Conservation (phyloP, 2,113 vertebrate genomes). For the Crotophaga sulcirostris region DNA sequence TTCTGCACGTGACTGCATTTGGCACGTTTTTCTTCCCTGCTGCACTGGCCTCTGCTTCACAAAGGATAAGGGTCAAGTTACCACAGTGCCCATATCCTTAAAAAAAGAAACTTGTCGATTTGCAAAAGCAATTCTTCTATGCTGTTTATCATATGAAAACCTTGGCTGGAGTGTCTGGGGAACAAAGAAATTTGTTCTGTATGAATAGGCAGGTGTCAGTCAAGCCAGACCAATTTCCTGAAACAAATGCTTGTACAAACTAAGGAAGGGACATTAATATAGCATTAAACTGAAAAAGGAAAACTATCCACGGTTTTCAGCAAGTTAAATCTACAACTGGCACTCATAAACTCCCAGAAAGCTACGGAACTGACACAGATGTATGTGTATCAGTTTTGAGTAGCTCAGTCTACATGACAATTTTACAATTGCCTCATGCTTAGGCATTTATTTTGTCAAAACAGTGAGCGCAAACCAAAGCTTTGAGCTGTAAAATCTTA, state of each 20-base stretch:
- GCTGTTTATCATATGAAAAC: not conserved
- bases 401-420: not conserved
- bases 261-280: not conserved
- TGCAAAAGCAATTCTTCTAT: not conserved
- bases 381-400: not conserved
- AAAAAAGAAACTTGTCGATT: not conserved
- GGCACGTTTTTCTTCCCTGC: accelerated
- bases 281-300: not conserved
- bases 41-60: not conserved
- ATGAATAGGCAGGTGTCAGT: not conserved
- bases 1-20: accelerated
- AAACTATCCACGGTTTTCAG: not conserved
- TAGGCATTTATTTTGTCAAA: not conserved
- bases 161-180: not conserved
- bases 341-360: not conserved
- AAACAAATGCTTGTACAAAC: not conserved
- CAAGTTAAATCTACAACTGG: not conserved
- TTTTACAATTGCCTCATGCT: not conserved
- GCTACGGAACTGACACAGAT: not conserved
- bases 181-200: not conserved
- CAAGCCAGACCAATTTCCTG: not conserved
- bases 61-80: not conserved
- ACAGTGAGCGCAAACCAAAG: not conserved
- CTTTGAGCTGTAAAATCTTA: not conserved
- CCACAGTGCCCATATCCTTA: not conserved